phyloP scores from a whole-genome alignment of 64 coral and sea anemone species.

The Exaiptasia diaphana region DNA sequence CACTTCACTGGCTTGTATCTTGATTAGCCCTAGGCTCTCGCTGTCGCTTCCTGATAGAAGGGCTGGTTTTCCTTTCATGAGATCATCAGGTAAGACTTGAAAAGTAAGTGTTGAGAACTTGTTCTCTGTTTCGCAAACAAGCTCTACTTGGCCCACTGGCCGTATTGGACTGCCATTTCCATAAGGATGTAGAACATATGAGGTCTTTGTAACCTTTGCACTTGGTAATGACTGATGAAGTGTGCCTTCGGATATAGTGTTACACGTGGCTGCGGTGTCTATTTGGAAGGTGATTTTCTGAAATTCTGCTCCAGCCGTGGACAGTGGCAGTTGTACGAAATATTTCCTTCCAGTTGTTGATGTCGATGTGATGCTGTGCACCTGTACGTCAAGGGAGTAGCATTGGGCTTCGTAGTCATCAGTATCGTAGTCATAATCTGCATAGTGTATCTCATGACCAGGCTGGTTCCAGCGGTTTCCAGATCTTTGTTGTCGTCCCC shows the following conservation, averaged over 20 bases:
- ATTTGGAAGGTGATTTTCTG: slow-evolving; percentile 23
- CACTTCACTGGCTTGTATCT: neutral
- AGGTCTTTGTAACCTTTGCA: slow-evolving; percentile 13
- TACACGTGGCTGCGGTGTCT: slow-evolving; percentile 37
- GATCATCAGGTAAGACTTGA: neutral
- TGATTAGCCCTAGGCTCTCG: slow-evolving; percentile 9
- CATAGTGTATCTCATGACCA: neutral
- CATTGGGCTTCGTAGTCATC: neutral
- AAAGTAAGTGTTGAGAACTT: neutral
- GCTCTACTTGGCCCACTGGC: slow-evolving; percentile 7
- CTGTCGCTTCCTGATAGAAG: slow-evolving; percentile 16
- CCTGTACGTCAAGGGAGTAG: slow-evolving; percentile 12
- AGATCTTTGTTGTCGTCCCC: neutral
- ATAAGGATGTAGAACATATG: slow-evolving; percentile 8
- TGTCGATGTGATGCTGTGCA: neutral
- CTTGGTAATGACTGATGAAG: slow-evolving; percentile 11
- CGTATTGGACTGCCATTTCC: neutral
- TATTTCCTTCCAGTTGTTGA: neutral
- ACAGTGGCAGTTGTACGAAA: slow-evolving; percentile 1
- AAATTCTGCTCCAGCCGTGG: neutral
- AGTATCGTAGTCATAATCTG: too few relatives aligned
- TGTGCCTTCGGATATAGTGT: slow-evolving; percentile 16
- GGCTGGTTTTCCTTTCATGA: slow-evolving; percentile 7
- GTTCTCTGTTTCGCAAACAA: slow-evolving; percentile 1
- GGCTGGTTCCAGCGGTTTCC: neutral